These are phyloP conservation scores for Kryphioiulus occultus DNA, from an alignment of 2,888 invertebrate genomes.

Conservation along the genomic window DNA sequence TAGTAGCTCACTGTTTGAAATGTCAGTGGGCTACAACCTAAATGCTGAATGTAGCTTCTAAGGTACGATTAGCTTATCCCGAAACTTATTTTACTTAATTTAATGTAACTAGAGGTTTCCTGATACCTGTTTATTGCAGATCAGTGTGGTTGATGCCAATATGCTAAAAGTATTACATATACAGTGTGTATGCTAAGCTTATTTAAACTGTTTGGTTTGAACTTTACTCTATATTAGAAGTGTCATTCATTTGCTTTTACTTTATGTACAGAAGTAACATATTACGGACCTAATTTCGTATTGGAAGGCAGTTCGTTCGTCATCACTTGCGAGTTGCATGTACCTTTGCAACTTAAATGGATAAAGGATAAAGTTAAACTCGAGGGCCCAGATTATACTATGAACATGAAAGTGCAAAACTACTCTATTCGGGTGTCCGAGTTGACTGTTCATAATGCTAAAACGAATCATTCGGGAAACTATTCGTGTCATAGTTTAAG, in stretches of 20 bases:
- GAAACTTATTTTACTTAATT: neutral
- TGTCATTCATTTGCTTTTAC: neutral
- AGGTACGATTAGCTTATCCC: neutral
- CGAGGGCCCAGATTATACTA: neutral
- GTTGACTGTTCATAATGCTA: slow-evolving; percentile 45
- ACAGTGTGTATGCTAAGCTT: too few relatives aligned
- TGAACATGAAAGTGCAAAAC: neutral
- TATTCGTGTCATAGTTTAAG: slow-evolving; percentile 38
- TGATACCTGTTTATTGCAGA: neutral
- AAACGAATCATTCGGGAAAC: slow-evolving; percentile 45
- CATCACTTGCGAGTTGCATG: slow-evolving; percentile 33
- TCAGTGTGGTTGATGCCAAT: neutral
- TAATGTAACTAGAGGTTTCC: neutral
- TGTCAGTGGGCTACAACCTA: neutral
- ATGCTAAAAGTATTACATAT: neutral
- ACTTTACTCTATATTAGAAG: neutral
- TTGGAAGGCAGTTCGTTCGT: neutral
- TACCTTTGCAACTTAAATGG: slow-evolving; percentile 37
- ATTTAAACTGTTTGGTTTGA: neutral
- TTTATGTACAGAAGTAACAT: slow-evolving; percentile 37
- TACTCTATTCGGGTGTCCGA: neutral
- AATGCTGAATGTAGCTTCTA: neutral
- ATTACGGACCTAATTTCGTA: slow-evolving; percentile 43
- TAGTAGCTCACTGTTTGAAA: neutral
- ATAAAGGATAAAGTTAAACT: slow-evolving; percentile 45